These are phyloP conservation scores for Eutolmus rufibarbis DNA, from an alignment of 2,888 invertebrate genomes.

Conservation along the genomic window DNA sequence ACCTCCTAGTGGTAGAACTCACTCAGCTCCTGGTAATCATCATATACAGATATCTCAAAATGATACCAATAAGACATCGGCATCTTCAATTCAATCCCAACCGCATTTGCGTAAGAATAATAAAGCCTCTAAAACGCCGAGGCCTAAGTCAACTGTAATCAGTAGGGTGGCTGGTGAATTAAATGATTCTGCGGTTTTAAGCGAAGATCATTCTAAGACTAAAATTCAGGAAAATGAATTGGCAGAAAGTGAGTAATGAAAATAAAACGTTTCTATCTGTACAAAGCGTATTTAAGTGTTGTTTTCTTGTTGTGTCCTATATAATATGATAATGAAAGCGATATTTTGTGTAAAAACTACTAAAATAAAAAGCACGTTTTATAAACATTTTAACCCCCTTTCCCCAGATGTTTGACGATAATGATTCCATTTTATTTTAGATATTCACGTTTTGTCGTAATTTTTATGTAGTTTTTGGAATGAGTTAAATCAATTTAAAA, in stretches of 20 bases:
- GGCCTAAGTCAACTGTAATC: conserved; percentile 55
- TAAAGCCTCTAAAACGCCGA: conserved; percentile 53
- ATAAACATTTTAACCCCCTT: not conserved
- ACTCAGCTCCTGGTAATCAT: conserved; percentile 57
- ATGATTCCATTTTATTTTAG: not conserved
- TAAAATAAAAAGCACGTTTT: conserved; percentile 18
- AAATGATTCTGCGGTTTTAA: conserved; percentile 26
- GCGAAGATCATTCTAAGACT: conserved; percentile 46
- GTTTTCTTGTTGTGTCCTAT: conserved; percentile 24
- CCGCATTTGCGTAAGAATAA: conserved; percentile 49
- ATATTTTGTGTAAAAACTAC: conserved; percentile 7
- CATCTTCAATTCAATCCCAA: conserved; percentile 48
- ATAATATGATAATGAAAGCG: not conserved
- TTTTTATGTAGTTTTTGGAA: not conserved
- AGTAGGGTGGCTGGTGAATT: conserved; percentile 47
- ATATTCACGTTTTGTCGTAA: not conserved
- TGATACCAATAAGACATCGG: conserved; percentile 54
- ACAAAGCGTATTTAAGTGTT: conserved; percentile 38
- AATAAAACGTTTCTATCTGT: conserved; percentile 5
- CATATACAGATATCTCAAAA: conserved; percentile 57
- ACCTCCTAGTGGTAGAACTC: conserved; percentile 64
- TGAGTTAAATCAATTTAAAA: not conserved
- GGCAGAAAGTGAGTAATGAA: conserved; percentile 61
- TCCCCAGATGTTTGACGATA: not conserved
- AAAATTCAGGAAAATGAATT: conserved; percentile 61